Base-by-base conservation (phyloP, 2,113 vertebrate species). In the Baryphthengus martii region DNA sequence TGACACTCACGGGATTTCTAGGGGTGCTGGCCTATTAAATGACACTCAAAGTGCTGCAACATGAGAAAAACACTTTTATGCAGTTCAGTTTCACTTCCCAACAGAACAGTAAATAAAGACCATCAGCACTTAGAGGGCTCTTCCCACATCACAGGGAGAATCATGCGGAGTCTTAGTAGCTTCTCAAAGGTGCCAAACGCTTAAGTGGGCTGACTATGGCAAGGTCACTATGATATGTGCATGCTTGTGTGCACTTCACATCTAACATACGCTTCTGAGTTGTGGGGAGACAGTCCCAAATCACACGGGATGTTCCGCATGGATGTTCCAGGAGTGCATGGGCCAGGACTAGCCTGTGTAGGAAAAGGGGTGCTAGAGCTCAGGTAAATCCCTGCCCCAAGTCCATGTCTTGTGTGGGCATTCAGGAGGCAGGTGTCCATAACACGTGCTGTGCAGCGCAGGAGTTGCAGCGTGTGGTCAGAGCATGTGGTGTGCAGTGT, bases 391-490 rank as follows among this genome's bases (percentile, higher is more conserved):
- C 39, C 62, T 63, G 59, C 44, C 53, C 9, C 0, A 11, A 9
- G 53, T 1, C 37, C 8, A 7, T 12, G 24, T 14, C 47, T 53
- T 53, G 28, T 17, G 3, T 3, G 14, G 37, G 47, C 21, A 7
- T 16, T 42, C 8, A 18, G 44, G 59, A 37, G 47, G 23, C 8
- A 11, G 26, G 6, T n/a, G n/a, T 45, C 68, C 0, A 0, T 50
- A n/a, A 9, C 11, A 9, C 55, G 37, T 17, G 37, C 29, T 31
- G 28, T 55, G 50, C 29, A 33, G 11, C 65, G 25, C 9, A 20
- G 3, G 42, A 23, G 35, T 10, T 56, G 85, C 39, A 35, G 45
- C 0, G 0, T 2, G 1, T 37, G 53, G 13, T 13, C 9, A 23
- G 59, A 29, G 42, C 13, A 1, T 0, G 45, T 10, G n/a, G 65